Conservation (phyloP, 2,797 vertebrate genomes). For the Steatocranus sp. region DNA sequence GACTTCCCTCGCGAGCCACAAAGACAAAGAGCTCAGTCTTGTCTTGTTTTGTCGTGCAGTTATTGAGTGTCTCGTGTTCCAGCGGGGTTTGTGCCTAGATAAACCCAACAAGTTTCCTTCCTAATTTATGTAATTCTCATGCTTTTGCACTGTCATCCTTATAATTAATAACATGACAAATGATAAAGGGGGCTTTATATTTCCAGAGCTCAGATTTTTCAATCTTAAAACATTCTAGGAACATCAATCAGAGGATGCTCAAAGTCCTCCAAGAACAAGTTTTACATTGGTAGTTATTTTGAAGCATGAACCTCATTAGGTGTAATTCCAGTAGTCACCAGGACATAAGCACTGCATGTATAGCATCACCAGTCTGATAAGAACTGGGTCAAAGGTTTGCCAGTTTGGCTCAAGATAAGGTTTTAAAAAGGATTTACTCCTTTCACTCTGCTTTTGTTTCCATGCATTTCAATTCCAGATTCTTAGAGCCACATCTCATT, state of each 20-base stretch:
- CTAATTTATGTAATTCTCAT: not conserved
- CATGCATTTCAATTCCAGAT: not conserved
- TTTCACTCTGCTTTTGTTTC: not conserved
- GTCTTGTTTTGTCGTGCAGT: not conserved
- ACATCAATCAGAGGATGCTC: not conserved
- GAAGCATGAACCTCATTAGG: not conserved
- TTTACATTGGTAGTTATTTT: not conserved
- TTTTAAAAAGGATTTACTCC: not conserved
- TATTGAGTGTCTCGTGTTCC: accelerated
- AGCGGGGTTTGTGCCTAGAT: not conserved
- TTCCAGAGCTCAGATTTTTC: not conserved
- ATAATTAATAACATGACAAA: not conserved
- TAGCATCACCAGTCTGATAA: not conserved
- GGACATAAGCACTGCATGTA: not conserved
- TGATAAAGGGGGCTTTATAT: not conserved
- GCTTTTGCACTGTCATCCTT: not conserved
- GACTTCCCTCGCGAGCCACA: not conserved
- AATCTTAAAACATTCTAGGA: not conserved
- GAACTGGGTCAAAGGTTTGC: not conserved
- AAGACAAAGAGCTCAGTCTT: not conserved
- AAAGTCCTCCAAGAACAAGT: not conserved
- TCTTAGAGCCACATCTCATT: not conserved
- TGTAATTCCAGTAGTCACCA: not conserved
- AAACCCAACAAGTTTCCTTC: not conserved
- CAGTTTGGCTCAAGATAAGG: not conserved